Base-by-base conservation (phyloP, 2,888 invertebrate species). In the Amiota mariae region DNA sequence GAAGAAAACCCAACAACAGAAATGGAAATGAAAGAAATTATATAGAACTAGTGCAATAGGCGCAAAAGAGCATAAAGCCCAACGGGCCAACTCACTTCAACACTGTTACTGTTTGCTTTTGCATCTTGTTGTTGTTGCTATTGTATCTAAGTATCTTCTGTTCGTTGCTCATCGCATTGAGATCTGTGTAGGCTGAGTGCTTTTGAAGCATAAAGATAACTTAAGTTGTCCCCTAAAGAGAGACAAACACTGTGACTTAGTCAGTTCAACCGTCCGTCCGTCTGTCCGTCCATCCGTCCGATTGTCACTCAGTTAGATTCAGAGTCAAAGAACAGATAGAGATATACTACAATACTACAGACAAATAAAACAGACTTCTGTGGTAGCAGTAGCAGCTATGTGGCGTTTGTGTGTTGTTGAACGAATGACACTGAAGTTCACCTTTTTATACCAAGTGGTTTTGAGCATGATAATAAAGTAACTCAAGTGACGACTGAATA, bases 201-300 rank as follows among this genome's bases (percentile, higher is more conserved):
- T 82, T 81, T 82, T 81, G 81, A 81, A 75, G 78, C 81, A 82
- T 78, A 81, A 81, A 81, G 79, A 81, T 81, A 79, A 82, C 79
- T 79, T 81, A 79, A 82, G 82, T 82, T 80, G 78, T 82, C 78
- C 82, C 82, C 82, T 75, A 78, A 79, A 77, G 74, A 56, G 70
- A 12, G 70, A 57, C 72, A 59, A 8, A 20, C 70, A 4, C n/a
- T 36, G 36, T 36, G 63, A 63, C 4, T 36, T 36, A 36, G 36
- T 36, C 36, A 36, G 36, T 36, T 36, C 36, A 36, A 2, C 8
- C 36, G 6, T 36, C 36, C 36, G 36, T 36, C 36, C 36, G 2
- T 36, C 36, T 6, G 36, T 36, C 36, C 6, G 36, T 36, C 36
- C 36, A 6, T 36, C 36, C 36, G 36, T 36, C 36, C 6, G 36